Evolutionary conservation across 2,113 vertebrate species (phyloP).

Genomic region (Nothobranchius furzeri): DNA sequence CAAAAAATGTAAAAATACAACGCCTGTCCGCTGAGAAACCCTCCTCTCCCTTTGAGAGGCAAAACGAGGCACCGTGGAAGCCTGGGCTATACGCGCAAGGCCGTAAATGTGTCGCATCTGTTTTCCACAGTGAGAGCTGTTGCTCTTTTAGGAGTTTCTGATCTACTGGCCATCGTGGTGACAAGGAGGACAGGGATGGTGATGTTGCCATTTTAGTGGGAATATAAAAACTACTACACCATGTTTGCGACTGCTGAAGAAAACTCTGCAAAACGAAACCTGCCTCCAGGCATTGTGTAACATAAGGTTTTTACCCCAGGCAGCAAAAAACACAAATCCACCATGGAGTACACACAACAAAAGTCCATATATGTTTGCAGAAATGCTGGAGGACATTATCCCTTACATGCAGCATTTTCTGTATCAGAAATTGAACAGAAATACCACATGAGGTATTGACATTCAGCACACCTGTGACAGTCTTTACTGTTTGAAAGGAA

Average conservation of each 20-base stretch:
- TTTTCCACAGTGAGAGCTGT: conserved; percentile 31
- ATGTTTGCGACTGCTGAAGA: conserved; percentile 22
- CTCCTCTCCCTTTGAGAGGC: conserved; percentile 19
- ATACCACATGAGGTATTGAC: conserved; percentile 27
- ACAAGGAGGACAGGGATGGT: conserved; percentile 4
- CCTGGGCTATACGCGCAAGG: conserved; percentile 27
- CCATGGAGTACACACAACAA: background rate
- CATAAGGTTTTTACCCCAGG: conserved; percentile 20
- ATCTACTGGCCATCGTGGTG: conserved; percentile 8
- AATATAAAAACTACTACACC: conserved; percentile 14
- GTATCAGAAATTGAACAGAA: conserved; percentile 16
- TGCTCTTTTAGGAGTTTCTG: conserved; percentile 29
- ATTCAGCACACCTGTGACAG: conserved; percentile 30
- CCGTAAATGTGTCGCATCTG: conserved; percentile 22
- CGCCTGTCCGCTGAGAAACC: conserved; percentile 44
- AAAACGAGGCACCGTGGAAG: conserved; percentile 36
- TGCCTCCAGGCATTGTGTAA: conserved; percentile 9
- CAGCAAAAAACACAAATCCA: conserved; percentile 23
- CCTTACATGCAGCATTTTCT: background rate
- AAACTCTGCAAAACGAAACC: conserved; percentile 13
- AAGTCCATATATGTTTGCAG: background rate
- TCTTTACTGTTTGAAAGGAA: conserved; percentile 18
- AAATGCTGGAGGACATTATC: background rate
- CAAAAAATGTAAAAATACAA: no score
- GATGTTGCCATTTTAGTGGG: conserved; percentile 26